Base-by-base conservation (phyloP, 2,113 vertebrate species). In the Polypterus senegalus region DNA sequence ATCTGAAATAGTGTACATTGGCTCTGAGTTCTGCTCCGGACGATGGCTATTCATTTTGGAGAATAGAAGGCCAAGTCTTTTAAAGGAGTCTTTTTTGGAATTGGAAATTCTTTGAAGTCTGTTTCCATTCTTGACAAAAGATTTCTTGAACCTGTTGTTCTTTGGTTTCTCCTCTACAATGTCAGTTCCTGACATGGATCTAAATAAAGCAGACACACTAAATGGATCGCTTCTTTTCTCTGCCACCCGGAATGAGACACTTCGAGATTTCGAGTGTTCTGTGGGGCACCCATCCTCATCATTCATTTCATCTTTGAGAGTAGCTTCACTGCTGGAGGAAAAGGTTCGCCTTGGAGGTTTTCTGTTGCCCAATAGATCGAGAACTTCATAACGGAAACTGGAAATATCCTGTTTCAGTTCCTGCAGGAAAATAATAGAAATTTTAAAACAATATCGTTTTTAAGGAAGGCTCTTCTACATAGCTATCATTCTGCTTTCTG, bases 401-500 rank as follows among this genome's bases (percentile, higher is more conserved):
- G 94, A 98, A 70, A 98, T 98, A 77, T 98, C 94, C 71, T 98
- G 94, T 73, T 98, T 98, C 63, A 98, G 64, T 81, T 98, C 94
- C 94, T 98, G 74, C 44, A 71, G 62, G 45, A 62, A 65, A 66
- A 59, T 44, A 5, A 27, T 51, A 52, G 48, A 48, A 7, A 43
- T 5, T 5, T 54, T 61, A 61, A 8, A 45, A 3, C 9, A 61
- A 9, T 61, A 48, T 7, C 11, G 7, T 27, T 27, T 27, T 27
- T 27, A 2, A 27, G 27, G 27, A 27, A 27, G 27, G 27, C 27
- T 27, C 27, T 27, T 27, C 27, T 27, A 27, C 27, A 27, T 27
- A 27, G 27, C 27, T 27, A 27, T 27, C 27, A 27, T 27, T 27
- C 27, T 27, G 27, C 27, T 27, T 27, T 27, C 27, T 27, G 1